phyloP scores from a whole-genome alignment of 2,113 vertebrate genomes.

The Tragulus kanchil region DNA sequence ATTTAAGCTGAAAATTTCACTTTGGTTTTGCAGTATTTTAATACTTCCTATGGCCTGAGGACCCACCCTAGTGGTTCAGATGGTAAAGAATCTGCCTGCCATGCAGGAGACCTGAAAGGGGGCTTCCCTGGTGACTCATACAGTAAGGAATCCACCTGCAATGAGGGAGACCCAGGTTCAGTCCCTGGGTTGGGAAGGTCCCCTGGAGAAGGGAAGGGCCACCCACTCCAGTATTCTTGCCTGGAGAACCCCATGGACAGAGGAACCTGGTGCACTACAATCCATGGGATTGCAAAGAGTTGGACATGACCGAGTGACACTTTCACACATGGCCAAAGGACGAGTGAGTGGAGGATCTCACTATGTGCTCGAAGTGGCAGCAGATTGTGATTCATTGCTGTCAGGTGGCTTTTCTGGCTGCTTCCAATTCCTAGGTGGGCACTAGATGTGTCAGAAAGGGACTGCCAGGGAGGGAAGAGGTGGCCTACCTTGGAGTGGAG shows the following conservation, averaged over 20 bases:
- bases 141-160: background rate
- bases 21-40: background rate
- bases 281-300: background rate
- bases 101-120: background rate
- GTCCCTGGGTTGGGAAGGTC: background rate
- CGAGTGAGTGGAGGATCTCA: background rate
- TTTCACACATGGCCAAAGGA: background rate
- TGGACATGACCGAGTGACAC: background rate
- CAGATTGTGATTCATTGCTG: background rate
- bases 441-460: background rate
- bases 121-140: background rate
- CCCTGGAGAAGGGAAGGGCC: background rate
- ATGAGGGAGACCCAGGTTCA: accelerated
- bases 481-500: background rate
- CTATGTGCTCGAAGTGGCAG: background rate
- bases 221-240: background rate
- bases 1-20: background rate
- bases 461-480: background rate
- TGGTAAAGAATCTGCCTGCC: no score
- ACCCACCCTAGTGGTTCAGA: no score
- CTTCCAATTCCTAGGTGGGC: background rate
- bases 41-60: background rate
- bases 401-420: background rate
- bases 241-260: background rate
- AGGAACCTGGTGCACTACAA: background rate